A percentile compares a stretch with the other conserved stretches of the same genome.
These are phyloP conservation scores for Magallana angulata DNA, from an alignment of 1,140 invertebrate species.

Conservation along the genomic window DNA sequence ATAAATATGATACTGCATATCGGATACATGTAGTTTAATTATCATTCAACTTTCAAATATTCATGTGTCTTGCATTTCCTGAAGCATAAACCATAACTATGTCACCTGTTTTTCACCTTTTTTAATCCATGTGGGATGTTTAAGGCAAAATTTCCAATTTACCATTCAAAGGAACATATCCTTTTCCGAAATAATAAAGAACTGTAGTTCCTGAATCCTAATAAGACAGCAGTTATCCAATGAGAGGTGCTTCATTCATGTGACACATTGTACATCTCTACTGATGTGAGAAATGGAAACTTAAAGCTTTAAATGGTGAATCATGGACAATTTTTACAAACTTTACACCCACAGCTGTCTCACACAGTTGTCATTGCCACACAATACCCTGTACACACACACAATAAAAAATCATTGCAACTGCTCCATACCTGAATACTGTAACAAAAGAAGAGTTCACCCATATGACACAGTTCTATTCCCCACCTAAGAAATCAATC, in stretches of 20 bases:
- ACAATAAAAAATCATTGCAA: slow-evolving; percentile 7
- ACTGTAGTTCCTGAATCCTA: slow-evolving; percentile 9
- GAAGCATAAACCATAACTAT: neutral
- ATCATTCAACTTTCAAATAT: too few species aligned
- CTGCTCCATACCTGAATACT: neutral
- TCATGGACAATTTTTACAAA: neutral
- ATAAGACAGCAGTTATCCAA: neutral
- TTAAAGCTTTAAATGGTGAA: neutral
- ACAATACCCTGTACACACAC: neutral
- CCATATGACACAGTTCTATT: neutral
- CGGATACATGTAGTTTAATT: too few species aligned
- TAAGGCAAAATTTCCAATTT: neutral
- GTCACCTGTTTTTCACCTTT: too few species aligned
- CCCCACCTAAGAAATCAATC: neutral
- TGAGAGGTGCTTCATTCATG: neutral
- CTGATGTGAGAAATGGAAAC: neutral
- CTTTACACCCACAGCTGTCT: slow-evolving; percentile 16
- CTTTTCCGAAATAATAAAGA: neutral
- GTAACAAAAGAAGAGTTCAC: neutral
- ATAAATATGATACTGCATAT: neutral
- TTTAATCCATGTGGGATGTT: neutral
- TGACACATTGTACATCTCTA: neutral
- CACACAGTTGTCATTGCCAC: neutral
- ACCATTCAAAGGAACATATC: neutral
- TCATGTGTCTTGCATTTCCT: neutral